Conservation (phyloP, 2,888 invertebrate species). For the Lacanobia wlatinum region DNA sequence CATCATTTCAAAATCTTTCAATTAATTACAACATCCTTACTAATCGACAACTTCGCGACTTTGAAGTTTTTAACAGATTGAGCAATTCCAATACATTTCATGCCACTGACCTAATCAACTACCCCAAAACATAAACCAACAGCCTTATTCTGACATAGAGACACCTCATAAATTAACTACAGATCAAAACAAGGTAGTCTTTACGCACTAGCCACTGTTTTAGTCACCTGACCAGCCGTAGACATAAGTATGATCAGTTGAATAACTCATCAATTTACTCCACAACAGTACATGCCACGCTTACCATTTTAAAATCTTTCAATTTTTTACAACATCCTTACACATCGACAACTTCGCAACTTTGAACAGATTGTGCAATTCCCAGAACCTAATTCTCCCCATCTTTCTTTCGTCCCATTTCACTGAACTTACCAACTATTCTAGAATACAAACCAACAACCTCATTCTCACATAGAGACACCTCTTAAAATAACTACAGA, state of each 20-base stretch:
- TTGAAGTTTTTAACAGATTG: neutral
- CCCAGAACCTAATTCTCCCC: neutral
- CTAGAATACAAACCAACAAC: neutral
- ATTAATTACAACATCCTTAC: slow-evolving; percentile 2
- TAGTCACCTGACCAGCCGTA: slow-evolving; percentile 57
- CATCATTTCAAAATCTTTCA: slow-evolving; percentile 7
- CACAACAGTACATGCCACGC: no score
- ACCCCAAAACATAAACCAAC: neutral
- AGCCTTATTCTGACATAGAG: slow-evolving; percentile 13
- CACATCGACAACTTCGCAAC: neutral
- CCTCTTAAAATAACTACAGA: slow-evolving; percentile 28
- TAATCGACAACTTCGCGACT: neutral
- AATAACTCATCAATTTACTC: no score
- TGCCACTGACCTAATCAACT: neutral
- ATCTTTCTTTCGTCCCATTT: neutral
- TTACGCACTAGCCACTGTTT: slow-evolving; percentile 45
- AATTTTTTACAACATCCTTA: no score
- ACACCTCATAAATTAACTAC: slow-evolving; percentile 27
- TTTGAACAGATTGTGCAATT: slow-evolving; percentile 11
- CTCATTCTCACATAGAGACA: slow-evolving; percentile 12
- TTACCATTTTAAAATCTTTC: no score
- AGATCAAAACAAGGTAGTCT: neutral
- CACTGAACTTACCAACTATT: neutral
- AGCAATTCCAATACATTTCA: neutral
- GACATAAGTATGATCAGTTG: slow-evolving; percentile 7